phyloP scores from a whole-genome alignment of 2,113 vertebrate species.

The Alligator mississippiensis region DNA sequence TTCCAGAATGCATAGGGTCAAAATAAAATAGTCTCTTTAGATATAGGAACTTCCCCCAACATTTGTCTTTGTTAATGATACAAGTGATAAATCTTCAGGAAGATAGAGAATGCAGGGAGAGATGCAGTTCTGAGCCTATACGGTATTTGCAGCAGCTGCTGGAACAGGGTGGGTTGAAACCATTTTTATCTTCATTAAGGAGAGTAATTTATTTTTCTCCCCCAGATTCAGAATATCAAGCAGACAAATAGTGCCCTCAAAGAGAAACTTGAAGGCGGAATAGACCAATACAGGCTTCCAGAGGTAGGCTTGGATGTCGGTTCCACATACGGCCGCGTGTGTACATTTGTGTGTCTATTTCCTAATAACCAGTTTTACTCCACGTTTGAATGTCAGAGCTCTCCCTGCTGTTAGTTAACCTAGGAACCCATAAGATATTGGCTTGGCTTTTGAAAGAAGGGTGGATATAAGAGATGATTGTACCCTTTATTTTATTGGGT shows the following conservation, averaged over 20 bases:
- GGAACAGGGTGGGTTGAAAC: neutral
- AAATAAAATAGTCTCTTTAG: neutral
- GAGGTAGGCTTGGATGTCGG: slow-evolving; percentile 82
- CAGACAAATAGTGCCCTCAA: slow-evolving; percentile 93
- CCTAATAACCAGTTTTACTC: neutral
- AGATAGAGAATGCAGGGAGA: neutral
- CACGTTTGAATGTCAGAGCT: neutral
- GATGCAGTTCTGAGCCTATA: neutral
- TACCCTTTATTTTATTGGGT: neutral
- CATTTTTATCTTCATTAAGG: slow-evolving; percentile 13
- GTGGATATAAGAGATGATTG: neutral
- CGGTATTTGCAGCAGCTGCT: neutral
- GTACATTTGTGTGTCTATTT: neutral
- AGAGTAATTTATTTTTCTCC: slow-evolving; percentile 17
- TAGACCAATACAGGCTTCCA: slow-evolving; percentile 88
- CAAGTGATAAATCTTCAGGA: neutral
- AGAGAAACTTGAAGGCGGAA: slow-evolving; percentile 90
- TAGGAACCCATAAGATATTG: neutral
- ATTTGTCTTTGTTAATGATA: neutral
- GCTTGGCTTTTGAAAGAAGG: neutral
- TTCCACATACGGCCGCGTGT: neutral
- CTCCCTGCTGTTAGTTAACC: neutral
- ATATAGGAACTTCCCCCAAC: neutral
- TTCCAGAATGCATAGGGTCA: neutral
- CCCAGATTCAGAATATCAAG: slow-evolving; percentile 95